phyloP scores from a whole-genome alignment of 1,140 invertebrate species.

The Chrysopa pallens region DNA sequence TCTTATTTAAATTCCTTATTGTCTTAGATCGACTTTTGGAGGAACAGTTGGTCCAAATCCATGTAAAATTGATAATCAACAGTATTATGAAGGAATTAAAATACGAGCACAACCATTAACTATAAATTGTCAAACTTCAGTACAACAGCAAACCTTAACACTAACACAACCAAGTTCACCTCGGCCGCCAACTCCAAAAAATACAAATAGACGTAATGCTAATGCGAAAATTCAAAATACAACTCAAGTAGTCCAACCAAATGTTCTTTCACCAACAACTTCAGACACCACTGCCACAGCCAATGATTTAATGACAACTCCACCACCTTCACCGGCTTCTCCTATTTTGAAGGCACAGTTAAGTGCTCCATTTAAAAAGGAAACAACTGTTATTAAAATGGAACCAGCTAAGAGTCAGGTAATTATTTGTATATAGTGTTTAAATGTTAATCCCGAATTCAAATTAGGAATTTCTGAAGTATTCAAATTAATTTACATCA shows the following conservation, averaged over 20 bases:
- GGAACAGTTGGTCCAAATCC: constrained; percentile 57
- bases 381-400: not conserved
- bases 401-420: not conserved
- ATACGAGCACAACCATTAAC: constrained; percentile 37
- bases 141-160: constrained; percentile 8
- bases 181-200: constrained; percentile 7
- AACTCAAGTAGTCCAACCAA: constrained; percentile 6
- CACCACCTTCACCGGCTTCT: constrained; percentile 29
- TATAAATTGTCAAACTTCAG: constrained; percentile 18
- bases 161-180: constrained; percentile 5
- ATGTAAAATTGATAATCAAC: constrained; percentile 35
- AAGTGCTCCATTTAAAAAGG: constrained; percentile 45
- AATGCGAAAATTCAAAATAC: constrained; percentile 11
- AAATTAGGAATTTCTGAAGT: too few relatives aligned
- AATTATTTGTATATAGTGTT: too few relatives aligned
- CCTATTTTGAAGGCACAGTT: constrained; percentile 63
- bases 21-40: constrained; percentile 58
- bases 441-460: too few relatives aligned
- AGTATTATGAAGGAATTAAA: constrained; percentile 58
- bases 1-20: too few relatives aligned
- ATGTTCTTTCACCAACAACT: constrained; percentile 2
- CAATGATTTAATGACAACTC: constrained; percentile 15
- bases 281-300: constrained; percentile 19
- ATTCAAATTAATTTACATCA: too few relatives aligned
- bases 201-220: constrained; percentile 11